Base-by-base conservation (phyloP, 2,888 invertebrate genomes). In the Byasa hedistus region DNA sequence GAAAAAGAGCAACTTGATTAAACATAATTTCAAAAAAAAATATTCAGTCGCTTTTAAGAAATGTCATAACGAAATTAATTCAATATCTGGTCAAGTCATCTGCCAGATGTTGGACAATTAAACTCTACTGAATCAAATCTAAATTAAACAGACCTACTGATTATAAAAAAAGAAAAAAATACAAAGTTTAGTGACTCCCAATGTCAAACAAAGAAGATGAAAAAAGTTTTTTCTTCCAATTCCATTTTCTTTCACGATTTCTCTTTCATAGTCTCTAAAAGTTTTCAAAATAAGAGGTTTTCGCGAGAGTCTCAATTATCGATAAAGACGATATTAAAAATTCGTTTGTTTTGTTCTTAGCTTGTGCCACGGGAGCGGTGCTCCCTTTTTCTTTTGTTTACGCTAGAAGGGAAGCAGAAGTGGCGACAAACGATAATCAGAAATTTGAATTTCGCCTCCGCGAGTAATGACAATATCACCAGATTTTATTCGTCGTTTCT, bases 131-230 rank as follows among this genome's bases (percentile, higher is more conserved):
- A 87, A 86, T 86, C 86, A 85, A 85, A 82, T 83, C 82, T 80
- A 87, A 91, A 91, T 91, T 89, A 88, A 91, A 89, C 89, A 91
- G 87, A 90, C 85, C 84, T 84, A 82, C 85, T 82, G 85, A 78
- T 84, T 52, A 36, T 27, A 36, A 39, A 39, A 39, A 39, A 39
- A 36, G 8, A 51, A 66, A 89, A 87, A 89, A 89, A 86, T 4
- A 89, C 83, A 87, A 91, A 90, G 85, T 89, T 89, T 88, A 84
- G 85, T 87, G 82, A 85, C 88, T 88, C 89, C 89, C 90, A 91
- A 89, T 90, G 90, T 91, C 91, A 91, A 90, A 90, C 86, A 90
- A 91, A 91, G 91, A 89, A 91, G 90, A 91, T 91, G 91, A 90
- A 91, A 90, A 91, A 91, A 91, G 88, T 91, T 91, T 89, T 85